phyloP scores from a whole-genome alignment of 1,140 invertebrate genomes.

The Helicoverpa armigera region DNA sequence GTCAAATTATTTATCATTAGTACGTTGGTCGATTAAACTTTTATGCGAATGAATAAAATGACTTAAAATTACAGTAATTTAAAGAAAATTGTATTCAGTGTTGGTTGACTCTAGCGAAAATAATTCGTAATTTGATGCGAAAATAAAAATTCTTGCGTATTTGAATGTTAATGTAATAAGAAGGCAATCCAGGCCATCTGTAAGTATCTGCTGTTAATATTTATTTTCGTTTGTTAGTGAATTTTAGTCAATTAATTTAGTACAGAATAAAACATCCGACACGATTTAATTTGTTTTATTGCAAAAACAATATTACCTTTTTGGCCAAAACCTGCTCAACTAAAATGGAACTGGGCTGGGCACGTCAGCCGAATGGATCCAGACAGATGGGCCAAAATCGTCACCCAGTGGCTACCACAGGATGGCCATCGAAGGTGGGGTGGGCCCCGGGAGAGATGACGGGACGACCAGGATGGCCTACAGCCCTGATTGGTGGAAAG shows the following conservation, averaged over 20 bases:
- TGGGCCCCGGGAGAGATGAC: too few relatives aligned
- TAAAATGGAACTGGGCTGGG: too few relatives aligned
- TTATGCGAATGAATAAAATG: neutral
- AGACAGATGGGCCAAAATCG: too few relatives aligned
- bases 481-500: too few relatives aligned
- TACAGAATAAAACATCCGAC: conserved; percentile 68
- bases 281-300: conserved; percentile 54
- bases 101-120: conserved; percentile 8
- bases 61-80: neutral
- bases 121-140: conserved; percentile 7
- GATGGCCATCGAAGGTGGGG: too few relatives aligned
- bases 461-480: too few relatives aligned
- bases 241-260: conserved; percentile 70
- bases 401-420: too few relatives aligned
- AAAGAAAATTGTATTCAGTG: neutral
- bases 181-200: conserved; percentile 5
- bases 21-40: neutral
- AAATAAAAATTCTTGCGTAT: conserved; percentile 53
- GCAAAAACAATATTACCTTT: neutral
- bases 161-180: conserved; percentile 3
- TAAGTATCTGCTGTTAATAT: conserved; percentile 40
- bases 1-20: conserved; percentile 23
- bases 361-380: too few relatives aligned
- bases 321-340: neutral
- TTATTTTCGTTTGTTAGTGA: conserved; percentile 52